A percentile compares a stretch with the other conserved stretches of the same genome.
These are phyloP conservation scores for Apodemia zela DNA, from an alignment of 2,888 invertebrate species.

Conservation along the genomic window DNA sequence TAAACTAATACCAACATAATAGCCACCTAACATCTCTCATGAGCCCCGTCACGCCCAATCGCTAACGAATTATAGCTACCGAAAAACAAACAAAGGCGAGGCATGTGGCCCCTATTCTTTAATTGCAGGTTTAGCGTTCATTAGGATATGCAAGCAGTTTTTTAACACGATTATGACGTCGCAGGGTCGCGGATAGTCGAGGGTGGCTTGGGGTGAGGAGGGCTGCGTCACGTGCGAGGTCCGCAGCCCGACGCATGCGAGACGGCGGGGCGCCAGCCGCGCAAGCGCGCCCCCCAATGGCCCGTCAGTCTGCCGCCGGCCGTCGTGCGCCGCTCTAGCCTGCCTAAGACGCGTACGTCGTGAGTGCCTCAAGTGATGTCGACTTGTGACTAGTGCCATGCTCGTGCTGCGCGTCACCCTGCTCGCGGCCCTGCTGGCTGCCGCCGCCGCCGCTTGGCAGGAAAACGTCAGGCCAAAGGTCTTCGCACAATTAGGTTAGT, in stretches of 20 bases:
- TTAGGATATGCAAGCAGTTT: constrained; percentile 75
- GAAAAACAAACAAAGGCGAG: constrained; percentile 36
- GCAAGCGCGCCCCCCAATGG: constrained; percentile 64
- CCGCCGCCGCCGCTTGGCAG: constrained; percentile 88
- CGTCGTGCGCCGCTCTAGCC: constrained; percentile 77
- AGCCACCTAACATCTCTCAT: not conserved
- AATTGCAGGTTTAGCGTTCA: constrained; percentile 76
- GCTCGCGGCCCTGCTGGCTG: constrained; percentile 77
- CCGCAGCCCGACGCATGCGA: constrained; percentile 80
- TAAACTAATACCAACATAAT: not conserved
- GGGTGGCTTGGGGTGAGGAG: constrained; percentile 72
- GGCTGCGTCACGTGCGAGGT: constrained; percentile 79
- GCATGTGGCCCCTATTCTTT: constrained; percentile 54
- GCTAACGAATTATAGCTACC: constrained; percentile 47
- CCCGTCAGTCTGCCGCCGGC: constrained; percentile 75
- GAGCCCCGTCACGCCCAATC: constrained; percentile 52
- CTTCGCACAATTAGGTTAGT: constrained; percentile 94
- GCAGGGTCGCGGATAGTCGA: constrained; percentile 58
- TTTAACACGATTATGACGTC: constrained; percentile 77
- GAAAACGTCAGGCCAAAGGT: constrained; percentile 95
- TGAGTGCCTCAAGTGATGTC: constrained; percentile 75
- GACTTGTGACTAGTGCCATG: constrained; percentile 76
- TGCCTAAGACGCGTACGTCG: constrained; percentile 47
- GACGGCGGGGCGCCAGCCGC: constrained; percentile 72
- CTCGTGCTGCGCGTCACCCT: constrained; percentile 73